Percentiles rank a stretch among this genome's conserved stretches.
Evolutionary conservation across 2,113 vertebrate species (phyloP).

Genomic region (Tragelaphus imberbis): DNA sequence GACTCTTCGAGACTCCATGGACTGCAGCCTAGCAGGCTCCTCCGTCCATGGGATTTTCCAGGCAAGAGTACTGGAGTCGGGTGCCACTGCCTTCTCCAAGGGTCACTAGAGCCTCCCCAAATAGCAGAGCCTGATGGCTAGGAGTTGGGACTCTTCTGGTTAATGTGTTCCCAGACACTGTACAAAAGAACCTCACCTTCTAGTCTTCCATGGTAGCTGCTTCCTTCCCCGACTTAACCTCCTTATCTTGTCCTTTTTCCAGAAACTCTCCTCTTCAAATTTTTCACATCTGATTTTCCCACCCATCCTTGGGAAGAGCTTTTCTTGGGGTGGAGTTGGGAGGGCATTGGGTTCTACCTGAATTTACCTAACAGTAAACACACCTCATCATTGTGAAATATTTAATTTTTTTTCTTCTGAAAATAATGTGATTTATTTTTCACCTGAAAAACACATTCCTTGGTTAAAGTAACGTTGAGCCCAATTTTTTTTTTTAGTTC

Average conservation of each 20-base stretch:
- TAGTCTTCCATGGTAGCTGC: not conserved
- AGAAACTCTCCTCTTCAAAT: not conserved
- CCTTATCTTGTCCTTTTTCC: not conserved
- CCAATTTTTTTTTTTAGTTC: not conserved
- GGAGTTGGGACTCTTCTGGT: not conserved
- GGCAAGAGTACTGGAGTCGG: too few species aligned
- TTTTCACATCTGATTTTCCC: not conserved
- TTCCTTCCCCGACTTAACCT: not conserved
- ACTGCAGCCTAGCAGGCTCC: too few species aligned
- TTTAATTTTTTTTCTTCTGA: not conserved
- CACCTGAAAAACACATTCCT: not conserved
- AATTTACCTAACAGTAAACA: not conserved
- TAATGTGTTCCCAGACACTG: not conserved
- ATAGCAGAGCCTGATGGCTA: not conserved
- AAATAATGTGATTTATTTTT: not conserved
- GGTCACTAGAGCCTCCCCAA: not conserved
- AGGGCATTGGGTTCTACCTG: not conserved
- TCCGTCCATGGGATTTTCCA: too few species aligned
- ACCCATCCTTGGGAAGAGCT: not conserved
- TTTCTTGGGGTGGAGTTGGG: not conserved
- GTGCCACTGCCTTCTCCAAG: not conserved
- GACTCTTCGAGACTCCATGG: too few species aligned
- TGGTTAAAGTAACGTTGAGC: not conserved
- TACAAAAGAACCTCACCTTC: not conserved
- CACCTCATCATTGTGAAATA: not conserved